Percentiles rank a stretch among this genome's conserved stretches.
phyloP scores from a whole-genome alignment of 1,140 invertebrate genomes.

The Drosophila persimilis region DNA sequence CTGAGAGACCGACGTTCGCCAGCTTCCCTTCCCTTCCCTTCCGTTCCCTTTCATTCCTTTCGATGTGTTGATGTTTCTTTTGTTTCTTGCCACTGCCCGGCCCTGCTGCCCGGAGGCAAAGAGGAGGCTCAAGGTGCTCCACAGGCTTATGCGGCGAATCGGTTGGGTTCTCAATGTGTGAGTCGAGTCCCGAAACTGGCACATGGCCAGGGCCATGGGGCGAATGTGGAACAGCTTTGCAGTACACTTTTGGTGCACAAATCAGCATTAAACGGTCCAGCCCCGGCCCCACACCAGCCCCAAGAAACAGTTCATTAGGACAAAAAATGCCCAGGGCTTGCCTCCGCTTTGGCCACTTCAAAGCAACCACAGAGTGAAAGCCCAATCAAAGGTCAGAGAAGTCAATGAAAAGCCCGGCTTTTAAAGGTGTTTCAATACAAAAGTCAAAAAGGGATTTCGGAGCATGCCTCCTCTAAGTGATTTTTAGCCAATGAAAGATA shows the following conservation, averaged over 20 bases:
- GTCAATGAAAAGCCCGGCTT: neutral
- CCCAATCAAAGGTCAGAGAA: constrained; percentile 9
- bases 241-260: constrained; percentile 62
- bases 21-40: constrained; percentile 1
- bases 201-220: constrained; percentile 58
- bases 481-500: too few species aligned
- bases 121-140: constrained; percentile 57
- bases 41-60: neutral
- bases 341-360: constrained; percentile 27
- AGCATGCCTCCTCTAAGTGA: too few species aligned
- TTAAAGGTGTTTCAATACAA: too few species aligned
- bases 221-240: constrained; percentile 48
- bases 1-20: constrained; percentile 40
- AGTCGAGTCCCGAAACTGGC: constrained; percentile 42
- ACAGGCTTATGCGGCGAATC: constrained; percentile 62
- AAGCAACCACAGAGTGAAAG: constrained; percentile 38
- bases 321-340: constrained; percentile 33
- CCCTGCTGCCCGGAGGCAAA: constrained; percentile 47
- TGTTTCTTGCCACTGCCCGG: constrained; percentile 12
- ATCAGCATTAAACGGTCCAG: constrained; percentile 64
- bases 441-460: too few species aligned
- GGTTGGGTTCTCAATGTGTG: constrained; percentile 19
- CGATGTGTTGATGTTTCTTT: neutral
- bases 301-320: constrained; percentile 56
- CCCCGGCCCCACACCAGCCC: neutral